Conservation (phyloP, 92 coral and sea anemone species). For the Paramuricea clavata region DNA sequence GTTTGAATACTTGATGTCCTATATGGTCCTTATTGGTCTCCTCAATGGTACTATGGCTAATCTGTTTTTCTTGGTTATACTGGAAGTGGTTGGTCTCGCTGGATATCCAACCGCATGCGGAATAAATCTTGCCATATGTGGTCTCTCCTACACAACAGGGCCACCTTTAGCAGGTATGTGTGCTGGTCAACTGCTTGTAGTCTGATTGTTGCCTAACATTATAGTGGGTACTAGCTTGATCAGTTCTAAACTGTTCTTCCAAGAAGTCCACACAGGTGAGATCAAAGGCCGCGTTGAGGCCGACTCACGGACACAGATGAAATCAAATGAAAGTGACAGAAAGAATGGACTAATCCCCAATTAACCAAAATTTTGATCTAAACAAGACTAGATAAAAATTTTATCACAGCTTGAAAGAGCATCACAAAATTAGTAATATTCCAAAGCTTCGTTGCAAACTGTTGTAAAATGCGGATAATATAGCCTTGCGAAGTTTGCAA, state of each 20-base stretch:
- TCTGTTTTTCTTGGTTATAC: slow-evolving; percentile 15
- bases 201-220: not conserved
- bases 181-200: not conserved
- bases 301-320: no score
- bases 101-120: slow-evolving; percentile 23
- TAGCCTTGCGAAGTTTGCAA: no score
- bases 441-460: no score
- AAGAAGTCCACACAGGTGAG: not conserved
- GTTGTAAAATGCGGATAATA: no score
- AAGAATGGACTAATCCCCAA: no score
- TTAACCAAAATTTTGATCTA: no score
- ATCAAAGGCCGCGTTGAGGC: no score
- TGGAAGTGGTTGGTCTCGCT: slow-evolving; percentile 28
- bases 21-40: slow-evolving; percentile 28
- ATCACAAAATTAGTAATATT: no score
- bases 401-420: no score
- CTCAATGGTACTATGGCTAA: slow-evolving; percentile 5
- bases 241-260: not conserved
- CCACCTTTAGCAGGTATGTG: slow-evolving; percentile 38
- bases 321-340: no score
- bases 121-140: not conserved
- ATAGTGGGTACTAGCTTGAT: not conserved
- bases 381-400: no score
- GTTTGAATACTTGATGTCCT: slow-evolving; percentile 18
- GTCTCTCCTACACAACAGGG: not conserved